A percentile compares a stretch with the other conserved stretches of the same genome.
Conservation (phyloP, 2,797 vertebrate species). For the Austrolebias charrua region DNA sequence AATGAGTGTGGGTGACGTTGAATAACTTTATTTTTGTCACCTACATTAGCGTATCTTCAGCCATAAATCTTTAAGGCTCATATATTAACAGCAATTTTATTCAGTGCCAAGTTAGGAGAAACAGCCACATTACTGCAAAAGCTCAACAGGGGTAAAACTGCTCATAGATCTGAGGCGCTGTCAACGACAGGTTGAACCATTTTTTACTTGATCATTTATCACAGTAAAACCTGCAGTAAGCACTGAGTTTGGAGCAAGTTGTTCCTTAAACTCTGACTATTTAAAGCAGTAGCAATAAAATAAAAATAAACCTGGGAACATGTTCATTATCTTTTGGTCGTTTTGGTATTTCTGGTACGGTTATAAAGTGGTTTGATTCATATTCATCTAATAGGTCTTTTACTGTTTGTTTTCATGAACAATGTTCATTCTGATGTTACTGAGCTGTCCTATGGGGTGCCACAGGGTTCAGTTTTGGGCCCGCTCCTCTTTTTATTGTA, state of each 20-base stretch:
- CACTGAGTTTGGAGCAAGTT: not conserved
- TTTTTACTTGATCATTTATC: conserved; percentile 18
- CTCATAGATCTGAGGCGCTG: conserved; percentile 47
- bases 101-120: conserved; percentile 47
- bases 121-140: conserved; percentile 14
- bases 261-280: not conserved
- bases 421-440: too few relatives aligned
- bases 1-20: conserved; percentile 14
- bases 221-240: not conserved
- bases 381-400: too few relatives aligned
- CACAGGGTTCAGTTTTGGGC: too few relatives aligned
- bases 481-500: too few relatives aligned
- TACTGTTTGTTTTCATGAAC: too few relatives aligned
- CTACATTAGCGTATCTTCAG: conserved; percentile 20
- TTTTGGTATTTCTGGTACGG: too few relatives aligned
- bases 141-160: conserved; percentile 29
- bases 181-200: conserved; percentile 16
- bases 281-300: too few relatives aligned
- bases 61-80: conserved; percentile 48
- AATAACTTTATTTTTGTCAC: conserved; percentile 51
- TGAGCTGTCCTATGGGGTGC: too few relatives aligned
- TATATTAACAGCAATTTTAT: conserved; percentile 54
- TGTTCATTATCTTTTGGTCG: too few relatives aligned
- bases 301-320: not conserved
- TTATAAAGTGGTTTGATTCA: too few relatives aligned